Base-by-base conservation (phyloP, 2,113 vertebrate genomes). In the Calypte anna region DNA sequence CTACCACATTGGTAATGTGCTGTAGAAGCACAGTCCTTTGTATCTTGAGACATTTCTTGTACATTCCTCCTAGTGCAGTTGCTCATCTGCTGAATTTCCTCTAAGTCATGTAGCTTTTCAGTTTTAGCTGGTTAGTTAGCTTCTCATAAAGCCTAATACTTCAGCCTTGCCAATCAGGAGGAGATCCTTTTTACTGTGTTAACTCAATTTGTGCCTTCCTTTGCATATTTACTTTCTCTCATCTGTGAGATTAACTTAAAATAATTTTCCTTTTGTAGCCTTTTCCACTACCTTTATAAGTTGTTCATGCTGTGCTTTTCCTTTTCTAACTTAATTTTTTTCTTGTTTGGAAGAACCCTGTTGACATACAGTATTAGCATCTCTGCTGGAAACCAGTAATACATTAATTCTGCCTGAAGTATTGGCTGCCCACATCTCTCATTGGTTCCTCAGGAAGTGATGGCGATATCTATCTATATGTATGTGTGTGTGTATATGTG, bases 301-400 rank as follows among this genome's bases (percentile, higher is more conserved):
- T 86, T 74, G 43, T 22, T 93, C 28, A 10, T 91, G 82, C 70
- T 88, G 82, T 67, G 82, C 31, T 94, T 93, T 85, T 90, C 30
- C 82, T 70, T 85, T 90, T 50, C 63, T 61, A 88, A 76, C 59
- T 77, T 86, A 27, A 21, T 82, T 80, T 85, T 80, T 89, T 86
- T 76, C 87, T 95, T 80, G 31, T 90, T 85, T 93, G 40, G 87
- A 90, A 94, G 87, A 95, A 79, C 68, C 82, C 82, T 83, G 76
- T 94, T 77, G 82, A 74, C 91, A 74, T 2, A 59, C 74, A 85
- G 55, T 79, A 85, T 90, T 87, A 85, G 59, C 46, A 24, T 74
- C 67, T 88, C 75, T 94, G 84, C 82, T 94, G 90, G 90, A 93
- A 90, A 94, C 33, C 50, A 73, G 82, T 81, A 82, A 80, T 82